Conservation (phyloP, 2,797 vertebrate species). For the Pseudomugil tenellus region DNA sequence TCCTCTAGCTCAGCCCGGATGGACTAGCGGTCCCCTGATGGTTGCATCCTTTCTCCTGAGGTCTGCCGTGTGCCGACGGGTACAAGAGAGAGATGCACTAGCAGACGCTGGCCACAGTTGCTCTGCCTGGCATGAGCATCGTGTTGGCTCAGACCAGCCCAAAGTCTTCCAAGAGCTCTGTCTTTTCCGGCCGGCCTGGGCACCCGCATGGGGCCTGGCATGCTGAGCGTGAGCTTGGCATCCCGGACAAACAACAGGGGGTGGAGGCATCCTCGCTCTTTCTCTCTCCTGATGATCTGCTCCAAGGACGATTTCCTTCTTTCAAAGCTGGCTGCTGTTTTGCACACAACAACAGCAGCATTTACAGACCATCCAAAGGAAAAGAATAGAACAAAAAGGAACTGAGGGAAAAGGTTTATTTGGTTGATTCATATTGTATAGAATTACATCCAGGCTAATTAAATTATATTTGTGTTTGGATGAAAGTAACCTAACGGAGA, state of each 20-base stretch:
- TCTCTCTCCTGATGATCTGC: slow-evolving; percentile 64
- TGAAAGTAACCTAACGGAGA: slow-evolving; percentile 8
- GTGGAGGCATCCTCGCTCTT: slow-evolving; percentile 71
- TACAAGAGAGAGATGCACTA: slow-evolving; percentile 59
- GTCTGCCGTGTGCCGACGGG: slow-evolving; percentile 57
- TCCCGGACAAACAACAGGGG: slow-evolving; percentile 75
- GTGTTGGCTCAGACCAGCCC: slow-evolving; percentile 59
- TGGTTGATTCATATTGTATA: slow-evolving; percentile 27
- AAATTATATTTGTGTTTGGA: slow-evolving; percentile 36
- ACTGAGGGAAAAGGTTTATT: slow-evolving; percentile 46
- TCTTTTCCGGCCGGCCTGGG: slow-evolving; percentile 82
- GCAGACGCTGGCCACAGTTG: slow-evolving; percentile 76
- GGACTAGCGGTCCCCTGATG: slow-evolving; percentile 69
- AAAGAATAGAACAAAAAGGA: slow-evolving; percentile 56
- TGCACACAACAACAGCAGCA: slow-evolving; percentile 34
- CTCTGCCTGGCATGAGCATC: slow-evolving; percentile 65
- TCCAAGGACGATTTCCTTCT: slow-evolving; percentile 75
- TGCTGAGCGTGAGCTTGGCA: slow-evolving; percentile 72
- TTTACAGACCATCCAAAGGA: slow-evolving; percentile 61
- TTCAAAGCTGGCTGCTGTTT: slow-evolving; percentile 57
- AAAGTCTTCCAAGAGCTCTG: slow-evolving; percentile 78
- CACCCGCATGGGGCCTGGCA: slow-evolving; percentile 79
- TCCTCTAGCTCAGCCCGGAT: slow-evolving; percentile 70
- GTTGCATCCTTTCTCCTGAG: slow-evolving; percentile 73
- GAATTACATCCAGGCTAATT: slow-evolving; percentile 50